Evolutionary conservation across 2,113 vertebrate species (phyloP).

Genomic region (Eulacestoma nigropectus): DNA sequence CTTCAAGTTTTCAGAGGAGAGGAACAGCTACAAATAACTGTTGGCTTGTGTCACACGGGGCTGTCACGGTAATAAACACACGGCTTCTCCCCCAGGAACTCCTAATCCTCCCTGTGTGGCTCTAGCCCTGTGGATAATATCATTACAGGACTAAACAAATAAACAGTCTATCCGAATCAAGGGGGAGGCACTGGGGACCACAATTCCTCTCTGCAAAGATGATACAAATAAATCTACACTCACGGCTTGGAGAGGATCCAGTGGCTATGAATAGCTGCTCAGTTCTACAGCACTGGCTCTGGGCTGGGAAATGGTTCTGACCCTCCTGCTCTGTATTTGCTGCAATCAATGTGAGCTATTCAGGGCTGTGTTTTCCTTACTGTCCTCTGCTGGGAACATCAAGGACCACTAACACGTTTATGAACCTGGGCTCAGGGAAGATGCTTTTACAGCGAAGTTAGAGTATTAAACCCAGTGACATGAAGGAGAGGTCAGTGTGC

Average conservation of each 20-base stretch:
- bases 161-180: conserved; percentile 77
- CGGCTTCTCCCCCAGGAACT: conserved; percentile 68
- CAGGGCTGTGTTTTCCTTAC: conserved; percentile 80
- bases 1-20: not conserved
- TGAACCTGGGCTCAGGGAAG: conserved; percentile 65
- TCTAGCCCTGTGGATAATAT: conserved; percentile 77
- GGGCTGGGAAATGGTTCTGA: conserved; percentile 72
- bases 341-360: conserved; percentile 79
- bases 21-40: conserved; percentile 40
- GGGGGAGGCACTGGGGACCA: conserved; percentile 63
- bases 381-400: conserved; percentile 76
- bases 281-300: conserved; percentile 73
- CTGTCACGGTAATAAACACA: conserved; percentile 76
- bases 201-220: conserved; percentile 72
- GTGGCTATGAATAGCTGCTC: conserved; percentile 76
- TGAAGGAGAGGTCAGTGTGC: conserved; percentile 61
- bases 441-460: conserved; percentile 47
- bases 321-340: conserved; percentile 75
- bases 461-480: conserved; percentile 59
- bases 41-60: conserved; percentile 71
- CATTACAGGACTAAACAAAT: conserved; percentile 86
- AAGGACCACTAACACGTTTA: conserved; percentile 75
- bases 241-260: conserved; percentile 74
- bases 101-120: conserved; percentile 72
- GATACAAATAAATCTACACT: conserved; percentile 80